Evolutionary conservation across 1,140 invertebrate genomes (phyloP).

Genomic region (Pachyrhynchus sulphureomaculatus): DNA sequence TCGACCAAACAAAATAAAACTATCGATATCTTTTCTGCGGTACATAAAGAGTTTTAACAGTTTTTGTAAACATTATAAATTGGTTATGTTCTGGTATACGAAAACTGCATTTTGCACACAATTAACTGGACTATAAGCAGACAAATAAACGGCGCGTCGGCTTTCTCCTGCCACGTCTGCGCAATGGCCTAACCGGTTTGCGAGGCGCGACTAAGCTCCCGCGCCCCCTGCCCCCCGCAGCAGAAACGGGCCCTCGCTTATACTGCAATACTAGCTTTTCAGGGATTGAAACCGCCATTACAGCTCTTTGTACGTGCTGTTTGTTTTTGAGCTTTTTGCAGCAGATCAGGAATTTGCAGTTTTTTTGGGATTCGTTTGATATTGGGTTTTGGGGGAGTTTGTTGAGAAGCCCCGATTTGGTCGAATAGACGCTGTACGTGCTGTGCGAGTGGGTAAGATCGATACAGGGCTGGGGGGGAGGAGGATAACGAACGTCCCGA

Average conservation of each 20-base stretch:
- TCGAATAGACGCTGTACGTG: neutral
- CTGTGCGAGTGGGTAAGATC: constrained; percentile 1
- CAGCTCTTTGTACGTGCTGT: neutral
- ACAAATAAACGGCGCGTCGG: neutral
- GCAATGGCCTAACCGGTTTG: constrained; percentile 1
- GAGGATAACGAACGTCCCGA: neutral
- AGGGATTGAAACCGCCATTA: constrained; percentile 1
- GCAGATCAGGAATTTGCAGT: neutral
- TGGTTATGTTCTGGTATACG: too few species aligned
- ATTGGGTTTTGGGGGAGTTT: neutral
- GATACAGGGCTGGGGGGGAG: neutral
- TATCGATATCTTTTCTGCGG: too few species aligned
- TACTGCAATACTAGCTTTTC: constrained; percentile 7
- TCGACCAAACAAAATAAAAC: too few species aligned
- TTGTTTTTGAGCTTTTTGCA: neutral
- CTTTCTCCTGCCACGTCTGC: neutral
- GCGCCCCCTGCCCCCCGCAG: neutral
- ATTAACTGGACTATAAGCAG: neutral
- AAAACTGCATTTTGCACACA: constrained; percentile 2
- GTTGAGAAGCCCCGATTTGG: neutral
- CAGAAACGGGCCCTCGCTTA: neutral
- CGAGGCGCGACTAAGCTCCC: neutral
- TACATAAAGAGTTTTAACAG: too few species aligned
- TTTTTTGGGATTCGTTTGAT: neutral
- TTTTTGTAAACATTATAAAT: too few species aligned